A percentile compares a stretch with the other conserved stretches of the same genome.
phyloP scores from a whole-genome alignment of 2,888 invertebrate species.

The Omphaloscelis lunosa region DNA sequence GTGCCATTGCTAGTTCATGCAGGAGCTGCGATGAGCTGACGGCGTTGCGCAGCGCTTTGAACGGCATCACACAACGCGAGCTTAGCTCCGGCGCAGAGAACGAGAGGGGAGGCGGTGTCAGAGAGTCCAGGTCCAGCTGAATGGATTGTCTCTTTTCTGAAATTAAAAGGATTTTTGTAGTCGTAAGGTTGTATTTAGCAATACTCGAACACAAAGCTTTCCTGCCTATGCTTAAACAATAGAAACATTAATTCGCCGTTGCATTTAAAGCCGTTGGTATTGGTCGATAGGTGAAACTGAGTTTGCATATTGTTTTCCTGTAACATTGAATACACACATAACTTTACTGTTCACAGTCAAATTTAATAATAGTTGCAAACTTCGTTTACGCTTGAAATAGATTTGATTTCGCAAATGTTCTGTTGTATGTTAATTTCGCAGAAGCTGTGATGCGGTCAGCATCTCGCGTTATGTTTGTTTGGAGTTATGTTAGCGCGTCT shows the following conservation, averaged over 20 bases:
- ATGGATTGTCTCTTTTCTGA: conserved; percentile 90
- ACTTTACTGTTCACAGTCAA: conserved; percentile 19
- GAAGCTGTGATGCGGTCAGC: conserved; percentile 67
- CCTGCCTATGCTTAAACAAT: neutral
- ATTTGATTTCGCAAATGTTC: conserved; percentile 65
- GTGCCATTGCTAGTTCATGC: conserved; percentile 95
- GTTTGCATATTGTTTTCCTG: conserved; percentile 7
- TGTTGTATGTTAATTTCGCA: conserved; percentile 69
- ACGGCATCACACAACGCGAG: conserved; percentile 84
- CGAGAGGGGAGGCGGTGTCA: conserved; percentile 95
- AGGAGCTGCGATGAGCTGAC: conserved; percentile 96
- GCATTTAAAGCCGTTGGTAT: neutral
- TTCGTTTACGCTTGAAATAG: conserved; percentile 56
- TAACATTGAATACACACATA: conserved; percentile 1
- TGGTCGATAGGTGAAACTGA: conserved; percentile 4
- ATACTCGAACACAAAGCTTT: neutral
- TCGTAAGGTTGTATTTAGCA: neutral
- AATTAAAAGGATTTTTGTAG: conserved; percentile 54
- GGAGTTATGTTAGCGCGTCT: conserved; percentile 66
- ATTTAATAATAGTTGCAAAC: conserved; percentile 37
- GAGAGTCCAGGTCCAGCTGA: conserved; percentile 92
- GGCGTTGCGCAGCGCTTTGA: conserved; percentile 92
- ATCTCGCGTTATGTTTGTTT: conserved; percentile 61
- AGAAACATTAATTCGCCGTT: conserved; percentile 34
- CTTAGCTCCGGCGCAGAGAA: conserved; percentile 95